Conservation (phyloP, 2,113 vertebrate species). For the Lathamus discolor region DNA sequence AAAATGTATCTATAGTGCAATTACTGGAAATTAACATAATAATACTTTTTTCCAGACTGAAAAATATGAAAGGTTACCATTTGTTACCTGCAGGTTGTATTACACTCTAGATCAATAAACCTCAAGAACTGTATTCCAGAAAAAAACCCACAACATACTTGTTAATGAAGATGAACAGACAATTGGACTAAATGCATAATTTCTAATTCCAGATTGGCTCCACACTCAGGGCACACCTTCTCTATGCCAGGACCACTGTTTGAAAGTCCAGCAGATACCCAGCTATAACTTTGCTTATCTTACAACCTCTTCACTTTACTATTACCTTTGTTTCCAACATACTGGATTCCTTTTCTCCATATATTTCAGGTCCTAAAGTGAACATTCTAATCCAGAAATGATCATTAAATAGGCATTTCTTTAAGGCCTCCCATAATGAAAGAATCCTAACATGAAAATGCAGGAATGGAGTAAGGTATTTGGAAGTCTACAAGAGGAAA, state of each 20-base stretch:
- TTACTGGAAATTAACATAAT: not conserved
- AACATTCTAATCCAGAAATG: not conserved
- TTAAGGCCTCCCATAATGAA: not conserved
- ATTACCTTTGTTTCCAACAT: not conserved
- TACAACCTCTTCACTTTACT: not conserved
- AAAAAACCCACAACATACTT: not conserved
- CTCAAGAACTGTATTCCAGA: not conserved
- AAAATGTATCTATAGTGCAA: constrained; percentile 7
- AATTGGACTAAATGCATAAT: not conserved
- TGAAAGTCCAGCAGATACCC: not conserved
- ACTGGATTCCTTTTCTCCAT: not conserved
- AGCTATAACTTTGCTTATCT: not conserved
- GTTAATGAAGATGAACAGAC: not conserved
- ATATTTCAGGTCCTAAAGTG: not conserved
- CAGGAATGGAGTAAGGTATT: not conserved
- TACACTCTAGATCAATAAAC: not conserved
- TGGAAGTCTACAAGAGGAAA: not conserved
- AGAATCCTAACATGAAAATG: not conserved
- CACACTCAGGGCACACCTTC: not conserved
- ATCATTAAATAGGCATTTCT: not conserved
- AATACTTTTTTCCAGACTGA: not conserved
- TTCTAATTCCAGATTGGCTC: not conserved
- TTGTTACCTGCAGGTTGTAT: constrained; percentile 31
- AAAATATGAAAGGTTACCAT: not conserved
- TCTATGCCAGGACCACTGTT: not conserved